These are phyloP conservation scores for Calypte anna DNA, from an alignment of 2,113 vertebrate species.

Conservation along the genomic window DNA sequence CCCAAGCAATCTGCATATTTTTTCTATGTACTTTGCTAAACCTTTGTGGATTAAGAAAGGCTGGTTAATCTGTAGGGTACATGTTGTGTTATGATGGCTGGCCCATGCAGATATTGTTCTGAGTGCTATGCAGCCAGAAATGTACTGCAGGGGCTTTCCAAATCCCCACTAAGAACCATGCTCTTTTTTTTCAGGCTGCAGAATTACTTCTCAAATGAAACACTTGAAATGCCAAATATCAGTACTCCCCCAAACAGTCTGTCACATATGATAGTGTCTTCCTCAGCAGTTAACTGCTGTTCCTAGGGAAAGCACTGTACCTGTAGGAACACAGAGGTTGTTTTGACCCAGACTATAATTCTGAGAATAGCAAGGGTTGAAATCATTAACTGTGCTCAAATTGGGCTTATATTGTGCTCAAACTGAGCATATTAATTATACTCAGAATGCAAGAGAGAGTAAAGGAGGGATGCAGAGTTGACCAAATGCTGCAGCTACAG, in stretches of 20 bases:
- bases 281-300: conserved; percentile 41
- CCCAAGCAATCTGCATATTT: conserved; percentile 19
- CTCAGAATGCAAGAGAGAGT: background rate
- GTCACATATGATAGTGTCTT: conserved; percentile 37
- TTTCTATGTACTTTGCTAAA: conserved; percentile 32
- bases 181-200: conserved; percentile 50
- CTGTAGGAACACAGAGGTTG: background rate
- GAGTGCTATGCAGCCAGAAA: conserved; percentile 15
- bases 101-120: conserved; percentile 27
- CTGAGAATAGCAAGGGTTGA: background rate
- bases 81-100: conserved; percentile 37
- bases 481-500: background rate
- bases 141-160: conserved; percentile 26
- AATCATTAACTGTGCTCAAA: too few species aligned
- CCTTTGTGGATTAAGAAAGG: conserved; percentile 42
- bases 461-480: background rate
- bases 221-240: conserved; percentile 58
- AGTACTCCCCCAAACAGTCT: background rate
- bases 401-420: too few species aligned
- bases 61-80: conserved; percentile 57
- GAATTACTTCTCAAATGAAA: conserved; percentile 59
- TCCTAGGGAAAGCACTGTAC: conserved; percentile 12
- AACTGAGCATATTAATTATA: background rate
- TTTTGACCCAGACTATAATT: background rate
- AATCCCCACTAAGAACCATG: conserved; percentile 51